Base-by-base conservation (phyloP, 37 sponge, comb jelly and placozoan genomes). In the Beroe forskalii region DNA sequence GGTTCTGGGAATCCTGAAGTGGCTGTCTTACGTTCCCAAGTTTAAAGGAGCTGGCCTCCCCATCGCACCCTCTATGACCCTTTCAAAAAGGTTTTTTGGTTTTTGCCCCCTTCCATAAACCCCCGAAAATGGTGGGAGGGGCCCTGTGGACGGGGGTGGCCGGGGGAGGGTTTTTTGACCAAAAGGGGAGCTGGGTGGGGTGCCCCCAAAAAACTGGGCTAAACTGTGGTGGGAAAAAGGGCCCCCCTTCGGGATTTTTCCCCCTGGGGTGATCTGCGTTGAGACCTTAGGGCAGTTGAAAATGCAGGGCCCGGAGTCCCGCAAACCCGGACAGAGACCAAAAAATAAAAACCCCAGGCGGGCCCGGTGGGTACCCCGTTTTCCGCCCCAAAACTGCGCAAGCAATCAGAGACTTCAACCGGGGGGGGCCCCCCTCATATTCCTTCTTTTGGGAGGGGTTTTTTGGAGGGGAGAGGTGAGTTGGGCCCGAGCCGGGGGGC, bases 301-400 rank as follows among this genome's bases (percentile, higher is more conserved):
- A n/a, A n/a, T n/a, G n/a, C n/a, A n/a, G n/a, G n/a, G n/a, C n/a
- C n/a, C n/a, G n/a, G n/a, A n/a, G n/a, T n/a, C 99, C 99, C 0
- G 99, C 99, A 31, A 96, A 96, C 75, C 90, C 92, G 6, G 95
- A 96, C 90, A 90, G 96, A 35, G 97, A 96, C 86, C 76, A 93
- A 0, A 92, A 91, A 86, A 94, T 96, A 91, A 90, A 67, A 30
- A 89, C 92, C 20, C 97, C 95, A 83, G 99, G 96, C 8, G 99
- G 99, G 2, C 96, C 94, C 75, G 99, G 96, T 60, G 96, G 99
- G 99, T 97, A 91, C 67, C 99, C 99, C 2, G 94, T 96, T 93
- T 97, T 96, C 4, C 95, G 96, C 44, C 96, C 93, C 94, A 97
- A 97, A 94, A 97, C 99, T 0, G 99, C 99, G 41, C 99, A 97